Evolutionary conservation across 2,888 invertebrate genomes (phyloP), one percentile per base, ranked within the genome.

Genomic region (Drosophila aldrichi): DNA sequence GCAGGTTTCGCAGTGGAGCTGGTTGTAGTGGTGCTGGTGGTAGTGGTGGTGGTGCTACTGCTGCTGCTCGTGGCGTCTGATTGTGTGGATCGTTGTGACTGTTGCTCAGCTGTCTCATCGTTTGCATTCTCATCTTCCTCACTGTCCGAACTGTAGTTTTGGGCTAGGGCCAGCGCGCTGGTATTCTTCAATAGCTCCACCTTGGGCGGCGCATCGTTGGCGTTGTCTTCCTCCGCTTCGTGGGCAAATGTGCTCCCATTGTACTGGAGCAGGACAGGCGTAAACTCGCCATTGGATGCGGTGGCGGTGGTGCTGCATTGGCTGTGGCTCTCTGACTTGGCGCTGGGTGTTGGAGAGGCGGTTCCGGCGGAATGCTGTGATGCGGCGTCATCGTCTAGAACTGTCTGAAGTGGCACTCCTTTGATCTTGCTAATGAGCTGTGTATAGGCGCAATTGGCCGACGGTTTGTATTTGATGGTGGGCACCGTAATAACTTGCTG

Each of bases 341-440:
- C 72, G 70, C 78, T 80, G 25, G 68, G 63, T 14, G 82, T 85
- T 0, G 91, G 90, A 6, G 91, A 88, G 40, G 72, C 75, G 2
- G 82, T 89, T 51, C 82, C 81, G 2, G 48, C 63, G 22, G 88
- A 88, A 70, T 83, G 81, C 62, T 88, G 89, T 0, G 82, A 86
- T 52, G 75, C 62, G 12, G 38, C 69, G 22, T 89, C 83, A n/a
- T 91, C 90, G 41, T 91, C 91, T 51, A 90, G 74, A 12, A 87
- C 82, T 5, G 88, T 62, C 20, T 92, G 92, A 16, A 93, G 72
- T 22, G 93, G 93, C n/a, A 94, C 95, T 38, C 96, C 97, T 70
- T 96, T 96, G 88, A 98, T 97, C 92, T 97, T 96, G 86, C 96
- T 97, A 49, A 98, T 96, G 77, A 98, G 94, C 94, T 97, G 96